These are phyloP conservation scores for Sanderia malayensis DNA, from an alignment of 30 jellyfish, hydroid and myxozoan genomes.

Conservation along the genomic window DNA sequence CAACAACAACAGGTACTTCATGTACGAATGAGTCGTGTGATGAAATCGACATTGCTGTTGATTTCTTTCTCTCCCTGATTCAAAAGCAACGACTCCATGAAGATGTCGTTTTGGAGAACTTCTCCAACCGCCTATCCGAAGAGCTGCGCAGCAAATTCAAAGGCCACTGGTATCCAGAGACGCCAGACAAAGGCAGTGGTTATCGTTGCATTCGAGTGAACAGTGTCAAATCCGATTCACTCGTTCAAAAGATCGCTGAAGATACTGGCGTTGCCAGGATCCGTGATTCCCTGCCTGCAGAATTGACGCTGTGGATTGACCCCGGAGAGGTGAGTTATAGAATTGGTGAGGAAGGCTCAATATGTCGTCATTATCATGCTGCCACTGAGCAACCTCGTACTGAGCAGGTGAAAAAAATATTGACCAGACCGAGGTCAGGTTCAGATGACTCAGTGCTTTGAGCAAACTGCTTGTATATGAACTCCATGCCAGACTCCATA, in stretches of 20 bases:
- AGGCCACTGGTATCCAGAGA: conserved; percentile 94
- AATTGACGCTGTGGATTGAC: conserved; percentile 88
- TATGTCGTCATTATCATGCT: conserved; percentile 66
- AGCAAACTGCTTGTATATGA: too few relatives aligned
- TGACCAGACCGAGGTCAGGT: conserved; percentile 67
- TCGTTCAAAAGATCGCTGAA: conserved; percentile 72
- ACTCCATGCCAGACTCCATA: too few relatives aligned
- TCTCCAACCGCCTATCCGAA: conserved; percentile 54
- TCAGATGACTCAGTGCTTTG: conserved; percentile 29
- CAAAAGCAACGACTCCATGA: conserved; percentile 42
- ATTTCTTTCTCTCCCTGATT: conserved; percentile 36
- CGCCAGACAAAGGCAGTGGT: conserved; percentile 91
- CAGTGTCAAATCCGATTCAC: conserved; percentile 72
- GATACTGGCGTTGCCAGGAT: conserved; percentile 60
- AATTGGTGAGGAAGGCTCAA: conserved; percentile 94
- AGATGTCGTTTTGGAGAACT: conserved; percentile 56
- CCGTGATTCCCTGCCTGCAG: conserved; percentile 68
- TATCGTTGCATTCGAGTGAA: conserved; percentile 80
- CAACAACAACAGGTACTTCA: too few relatives aligned
- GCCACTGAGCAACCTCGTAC: conserved; percentile 60
- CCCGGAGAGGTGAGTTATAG: conserved; percentile 92
- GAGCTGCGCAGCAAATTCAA: conserved; percentile 46
- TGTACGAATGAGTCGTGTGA: conserved; percentile 15
- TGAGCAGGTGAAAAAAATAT: conserved; percentile 57
- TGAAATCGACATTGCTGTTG: conserved; percentile 49